Evolutionary conservation across 2,888 invertebrate species (phyloP), one percentile per base, ranked within the genome.

Genomic region (Aphelenchoides bicaudatus): DNA sequence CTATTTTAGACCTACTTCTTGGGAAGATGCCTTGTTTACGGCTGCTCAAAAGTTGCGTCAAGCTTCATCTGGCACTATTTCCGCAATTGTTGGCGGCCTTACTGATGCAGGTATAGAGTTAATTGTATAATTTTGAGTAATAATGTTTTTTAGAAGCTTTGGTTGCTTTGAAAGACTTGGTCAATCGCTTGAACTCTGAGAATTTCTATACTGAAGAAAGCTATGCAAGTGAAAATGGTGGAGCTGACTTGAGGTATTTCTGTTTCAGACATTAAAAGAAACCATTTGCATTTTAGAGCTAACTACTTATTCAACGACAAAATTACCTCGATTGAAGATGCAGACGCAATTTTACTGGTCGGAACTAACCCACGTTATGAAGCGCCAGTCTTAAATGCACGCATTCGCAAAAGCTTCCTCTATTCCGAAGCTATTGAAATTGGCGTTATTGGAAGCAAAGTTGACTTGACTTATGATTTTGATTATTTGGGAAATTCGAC

Each of bases 281-380:
- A n/a, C n/a, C n/a, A n/a, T n/a, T n/a, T 8, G 2, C 2, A 13
- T 31, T 67, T 30, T 25, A 63, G 96, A 59, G 89, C 91, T 10
- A 92, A 88, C 72, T 98, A 98, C 80, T 81, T 96, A 50, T 83
- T 94, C 61, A 98, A 98, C 82, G 88, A 89, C 48, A 87, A 86
- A 74, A 93, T 98, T 72, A 86, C 87, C 16, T 87, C 87, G 46
- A 85, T 94, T 28, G 98, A 99, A 81, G 88, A 93, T 60, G 88
- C 94, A 0, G 98, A 98, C 82, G 85, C 89, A 57, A 85, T 98
- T 21, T 82, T 98, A 0, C 83, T 99, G 52, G 86, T 98, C 72
- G 98, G 98, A 56, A 92, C 93, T 1, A 99, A 99, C 84, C 90
- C 93, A 0, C 86, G 98, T 52, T 91, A 89, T 80, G 98, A 98